Percentiles rank a stretch among this genome's conserved stretches.
phyloP scores from a whole-genome alignment of 2,113 vertebrate genomes.

The Zosterops pallidus region DNA sequence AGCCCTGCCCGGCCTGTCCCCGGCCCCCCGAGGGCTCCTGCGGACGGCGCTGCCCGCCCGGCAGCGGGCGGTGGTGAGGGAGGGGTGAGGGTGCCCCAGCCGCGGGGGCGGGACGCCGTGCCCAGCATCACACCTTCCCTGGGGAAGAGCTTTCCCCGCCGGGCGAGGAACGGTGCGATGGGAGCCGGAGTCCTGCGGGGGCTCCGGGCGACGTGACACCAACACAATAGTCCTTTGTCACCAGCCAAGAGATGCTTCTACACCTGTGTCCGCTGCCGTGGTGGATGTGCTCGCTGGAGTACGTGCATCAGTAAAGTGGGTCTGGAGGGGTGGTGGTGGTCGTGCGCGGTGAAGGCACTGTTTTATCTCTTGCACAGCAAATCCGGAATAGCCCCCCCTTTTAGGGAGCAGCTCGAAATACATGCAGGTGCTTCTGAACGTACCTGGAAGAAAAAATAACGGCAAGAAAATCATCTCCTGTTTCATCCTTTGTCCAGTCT shows the following conservation, averaged over 20 bases:
- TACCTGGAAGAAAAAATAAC: background rate
- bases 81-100: background rate
- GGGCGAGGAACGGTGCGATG: background rate
- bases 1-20: background rate
- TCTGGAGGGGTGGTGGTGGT: background rate
- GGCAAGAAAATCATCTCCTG: background rate
- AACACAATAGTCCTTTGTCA: conserved; percentile 5
- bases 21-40: background rate
- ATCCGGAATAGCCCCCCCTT: background rate
- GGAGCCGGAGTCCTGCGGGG: background rate
- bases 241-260: background rate
- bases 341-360: background rate
- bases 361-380: background rate
- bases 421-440: background rate
- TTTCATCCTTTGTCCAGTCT: background rate
- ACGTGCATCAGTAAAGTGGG: background rate
- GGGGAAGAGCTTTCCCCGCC: background rate
- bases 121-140: background rate
- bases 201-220: background rate
- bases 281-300: background rate
- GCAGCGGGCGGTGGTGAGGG: background rate
- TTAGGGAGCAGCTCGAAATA: background rate
- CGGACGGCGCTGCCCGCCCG: background rate
- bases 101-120: background rate
- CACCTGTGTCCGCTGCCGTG: background rate